phyloP scores from a whole-genome alignment of 1,140 invertebrate genomes.

The Diorhabda sublineata region DNA sequence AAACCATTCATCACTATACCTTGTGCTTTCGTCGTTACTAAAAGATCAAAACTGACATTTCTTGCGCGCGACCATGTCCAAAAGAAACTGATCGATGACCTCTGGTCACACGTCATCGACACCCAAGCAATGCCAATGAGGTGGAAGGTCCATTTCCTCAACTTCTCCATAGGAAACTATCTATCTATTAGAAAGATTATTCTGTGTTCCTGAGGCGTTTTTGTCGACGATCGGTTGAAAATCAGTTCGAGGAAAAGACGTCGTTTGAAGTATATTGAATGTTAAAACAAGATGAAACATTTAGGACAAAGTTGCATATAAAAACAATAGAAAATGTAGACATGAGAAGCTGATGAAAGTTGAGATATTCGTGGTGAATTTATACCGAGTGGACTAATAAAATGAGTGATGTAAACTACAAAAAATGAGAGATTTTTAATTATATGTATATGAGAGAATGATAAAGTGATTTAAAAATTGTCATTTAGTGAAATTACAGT shows the following conservation, averaged over 20 bases:
- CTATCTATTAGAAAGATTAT: conserved; percentile 12
- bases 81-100: conserved; percentile 26
- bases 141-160: conserved; percentile 27
- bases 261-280: too few relatives aligned
- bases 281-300: too few relatives aligned
- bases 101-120: conserved; percentile 27
- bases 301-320: too few relatives aligned
- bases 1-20: conserved; percentile 2
- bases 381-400: too few relatives aligned
- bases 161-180: conserved; percentile 4
- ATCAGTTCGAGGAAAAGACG: not conserved
- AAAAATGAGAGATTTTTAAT: too few relatives aligned
- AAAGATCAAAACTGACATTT: not conserved
- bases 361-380: too few relatives aligned
- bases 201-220: not conserved
- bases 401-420: too few relatives aligned
- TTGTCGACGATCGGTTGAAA: not conserved
- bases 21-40: not conserved
- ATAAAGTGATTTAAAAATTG: too few relatives aligned
- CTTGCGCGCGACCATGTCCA: conserved; percentile 6
- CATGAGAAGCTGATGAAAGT: too few relatives aligned
- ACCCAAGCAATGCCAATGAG: conserved; percentile 21
- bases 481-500: too few relatives aligned
- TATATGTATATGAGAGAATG: too few relatives aligned
- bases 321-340: too few relatives aligned